Evolutionary conservation across 2,113 vertebrate species (phyloP).

Genomic region (Colius striatus): DNA sequence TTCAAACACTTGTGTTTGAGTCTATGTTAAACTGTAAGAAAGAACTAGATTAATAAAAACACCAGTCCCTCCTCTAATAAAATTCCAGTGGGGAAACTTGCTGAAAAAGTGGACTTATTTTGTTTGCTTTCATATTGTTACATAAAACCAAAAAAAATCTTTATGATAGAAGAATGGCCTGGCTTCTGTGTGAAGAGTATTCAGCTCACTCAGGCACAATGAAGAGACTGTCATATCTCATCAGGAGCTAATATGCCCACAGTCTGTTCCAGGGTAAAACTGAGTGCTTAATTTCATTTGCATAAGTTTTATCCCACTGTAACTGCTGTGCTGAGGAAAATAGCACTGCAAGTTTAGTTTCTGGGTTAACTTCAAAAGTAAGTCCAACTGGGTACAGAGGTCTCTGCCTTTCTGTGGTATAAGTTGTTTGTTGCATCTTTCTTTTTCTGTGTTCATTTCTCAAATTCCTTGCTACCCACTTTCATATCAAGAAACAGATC

Average conservation of each 20-base stretch:
- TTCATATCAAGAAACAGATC: not conserved
- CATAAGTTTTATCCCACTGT: not conserved
- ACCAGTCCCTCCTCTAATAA: not conserved
- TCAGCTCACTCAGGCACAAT: not conserved
- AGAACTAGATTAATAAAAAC: not conserved
- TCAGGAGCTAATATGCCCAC: not conserved
- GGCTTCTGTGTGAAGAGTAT: not conserved
- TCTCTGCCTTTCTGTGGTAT: not conserved
- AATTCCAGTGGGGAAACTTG: not conserved
- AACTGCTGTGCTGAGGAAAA: not conserved
- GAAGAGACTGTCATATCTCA: not conserved
- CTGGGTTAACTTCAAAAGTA: not conserved
- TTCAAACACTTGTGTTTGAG: not conserved
- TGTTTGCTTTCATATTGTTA: too few relatives aligned
- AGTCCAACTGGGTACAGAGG: not conserved
- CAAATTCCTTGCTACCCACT: not conserved
- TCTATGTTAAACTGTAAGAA: not conserved
- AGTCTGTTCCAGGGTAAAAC: not conserved
- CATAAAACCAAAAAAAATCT: not conserved
- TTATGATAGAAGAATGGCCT: not conserved
- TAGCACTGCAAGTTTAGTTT: not conserved
- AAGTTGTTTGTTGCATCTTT: not conserved
- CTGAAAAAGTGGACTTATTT: not conserved
- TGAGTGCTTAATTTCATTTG: not conserved
- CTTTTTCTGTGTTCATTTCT: not conserved